Percentiles rank a stretch among this genome's conserved stretches.
Evolutionary conservation across 2,113 vertebrate species (phyloP).

Genomic region (Cisticola juncidis): DNA sequence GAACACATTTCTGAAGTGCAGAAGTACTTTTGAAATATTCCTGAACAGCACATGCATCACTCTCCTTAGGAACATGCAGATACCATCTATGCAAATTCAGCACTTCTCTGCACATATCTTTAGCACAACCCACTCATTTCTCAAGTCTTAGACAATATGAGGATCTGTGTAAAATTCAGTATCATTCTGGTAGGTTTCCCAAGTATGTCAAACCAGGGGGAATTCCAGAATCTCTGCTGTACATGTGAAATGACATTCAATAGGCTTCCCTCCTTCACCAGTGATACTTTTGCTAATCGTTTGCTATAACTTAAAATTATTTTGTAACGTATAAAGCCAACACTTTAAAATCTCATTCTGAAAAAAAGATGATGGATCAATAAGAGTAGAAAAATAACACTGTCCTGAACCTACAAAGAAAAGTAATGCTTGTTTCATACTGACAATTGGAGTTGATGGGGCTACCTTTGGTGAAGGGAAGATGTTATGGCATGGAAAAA

Average conservation of each 20-base stretch:
- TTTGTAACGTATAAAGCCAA: background rate
- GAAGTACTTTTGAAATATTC: background rate
- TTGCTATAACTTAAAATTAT: background rate
- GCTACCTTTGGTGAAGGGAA: background rate
- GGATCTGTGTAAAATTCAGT: background rate
- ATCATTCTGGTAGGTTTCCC: background rate
- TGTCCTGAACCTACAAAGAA: background rate
- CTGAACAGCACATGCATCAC: background rate
- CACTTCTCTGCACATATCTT: background rate
- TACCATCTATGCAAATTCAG: background rate
- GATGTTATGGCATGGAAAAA: background rate
- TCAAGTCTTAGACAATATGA: background rate
- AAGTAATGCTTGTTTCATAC: background rate
- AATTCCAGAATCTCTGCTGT: background rate
- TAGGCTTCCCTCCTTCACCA: background rate
- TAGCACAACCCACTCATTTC: background rate
- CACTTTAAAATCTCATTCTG: background rate
- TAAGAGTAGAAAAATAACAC: background rate
- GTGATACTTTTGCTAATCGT: background rate
- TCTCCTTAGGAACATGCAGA: background rate
- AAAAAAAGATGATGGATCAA: background rate
- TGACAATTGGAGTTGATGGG: background rate
- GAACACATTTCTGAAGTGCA: background rate
- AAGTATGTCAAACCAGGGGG: background rate
- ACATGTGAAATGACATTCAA: background rate